Evolutionary conservation across 1,140 invertebrate species (phyloP), one percentile per base, ranked within the genome.

Genomic region (Copidosoma floridanum): DNA sequence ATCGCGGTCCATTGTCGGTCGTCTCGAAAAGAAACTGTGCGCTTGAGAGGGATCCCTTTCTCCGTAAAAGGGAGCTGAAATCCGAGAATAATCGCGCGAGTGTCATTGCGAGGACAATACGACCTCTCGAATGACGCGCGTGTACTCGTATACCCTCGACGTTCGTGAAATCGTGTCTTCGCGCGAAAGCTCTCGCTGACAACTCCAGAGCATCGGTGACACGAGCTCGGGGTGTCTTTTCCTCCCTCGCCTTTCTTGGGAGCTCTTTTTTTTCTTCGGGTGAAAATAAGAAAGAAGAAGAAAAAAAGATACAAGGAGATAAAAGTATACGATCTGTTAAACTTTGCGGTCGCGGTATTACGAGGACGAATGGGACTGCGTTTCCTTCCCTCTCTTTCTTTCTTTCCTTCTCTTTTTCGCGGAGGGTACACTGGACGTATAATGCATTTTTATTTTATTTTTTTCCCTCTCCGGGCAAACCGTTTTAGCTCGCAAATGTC

Each of bases 101-200:
- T 29, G 37, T 12, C 43, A 40, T 43, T 16, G 47, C 27, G 24
- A 37, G 46, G 11, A 29, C 50, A 54, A 27, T 14, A 29, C 24
- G 43, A n/a, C n/a, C n/a, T n/a, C n/a, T n/a, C n/a, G n/a, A n/a
- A n/a, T n/a, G n/a, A n/a, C n/a, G n/a, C n/a, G n/a, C n/a, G n/a
- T n/a, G n/a, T n/a, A n/a, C n/a, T n/a, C n/a, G n/a, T n/a, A n/a
- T n/a, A n/a, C n/a, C n/a, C n/a, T n/a, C n/a, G 52, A 52, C 37
- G 46, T 54, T 53, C 57, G 50, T 62, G 37, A 58, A 57, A 62
- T 57, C 58, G 64, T 50, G 43, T 58, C 58, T 60, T 55, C n/a
- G n/a, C n/a, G n/a, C n/a, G n/a, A n/a, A n/a, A n/a, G n/a, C n/a
- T n/a, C n/a, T 16, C 16, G 47, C 16, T 52, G 48, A 53, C 29